These are phyloP conservation scores for Drosophila basisetae DNA, from an alignment of 2,888 invertebrate species.

Conservation along the genomic window DNA sequence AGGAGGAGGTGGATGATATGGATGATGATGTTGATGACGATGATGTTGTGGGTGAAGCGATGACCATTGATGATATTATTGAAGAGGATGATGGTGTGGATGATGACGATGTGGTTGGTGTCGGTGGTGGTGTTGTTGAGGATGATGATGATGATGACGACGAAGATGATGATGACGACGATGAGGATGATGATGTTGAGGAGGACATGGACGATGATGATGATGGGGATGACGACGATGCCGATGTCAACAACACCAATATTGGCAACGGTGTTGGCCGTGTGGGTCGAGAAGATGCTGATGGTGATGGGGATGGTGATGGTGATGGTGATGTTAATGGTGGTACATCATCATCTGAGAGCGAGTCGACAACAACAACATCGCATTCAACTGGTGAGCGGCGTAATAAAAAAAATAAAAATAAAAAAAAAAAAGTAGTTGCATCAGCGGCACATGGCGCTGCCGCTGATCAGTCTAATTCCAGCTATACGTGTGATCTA, in stretches of 20 bases:
- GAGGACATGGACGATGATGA: conserved; percentile 41
- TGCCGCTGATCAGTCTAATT: conserved; percentile 66
- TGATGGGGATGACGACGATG: conserved; percentile 35
- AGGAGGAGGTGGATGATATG: conserved; percentile 17
- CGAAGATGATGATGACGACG: conserved; percentile 46
- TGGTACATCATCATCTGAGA: conserved; percentile 57
- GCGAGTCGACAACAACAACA: conserved; percentile 65
- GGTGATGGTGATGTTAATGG: conserved; percentile 27
- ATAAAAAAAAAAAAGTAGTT: conserved; percentile 42
- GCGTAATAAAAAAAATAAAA: conserved; percentile 51
- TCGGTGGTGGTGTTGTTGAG: conserved; percentile 50
- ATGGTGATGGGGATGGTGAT: conserved; percentile 34
- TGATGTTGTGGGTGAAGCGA: conserved; percentile 29
- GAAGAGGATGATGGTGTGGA: conserved; percentile 63
- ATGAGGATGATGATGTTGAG: conserved; percentile 43
- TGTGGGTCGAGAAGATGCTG: conserved; percentile 2
- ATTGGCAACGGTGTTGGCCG: conserved; percentile 49
- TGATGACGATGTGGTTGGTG: conserved; percentile 51
- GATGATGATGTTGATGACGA: conserved; percentile 24
- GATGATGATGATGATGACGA: conserved; percentile 50
- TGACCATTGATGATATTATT: conserved; percentile 67
- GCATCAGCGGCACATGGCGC: conserved; percentile 48
- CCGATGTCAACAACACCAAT: conserved; percentile 34
- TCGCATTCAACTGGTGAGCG: conserved; percentile 71
- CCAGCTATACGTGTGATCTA: conserved; percentile 84